phyloP scores from a whole-genome alignment of 2,113 vertebrate species.

The Jacana jacana region DNA sequence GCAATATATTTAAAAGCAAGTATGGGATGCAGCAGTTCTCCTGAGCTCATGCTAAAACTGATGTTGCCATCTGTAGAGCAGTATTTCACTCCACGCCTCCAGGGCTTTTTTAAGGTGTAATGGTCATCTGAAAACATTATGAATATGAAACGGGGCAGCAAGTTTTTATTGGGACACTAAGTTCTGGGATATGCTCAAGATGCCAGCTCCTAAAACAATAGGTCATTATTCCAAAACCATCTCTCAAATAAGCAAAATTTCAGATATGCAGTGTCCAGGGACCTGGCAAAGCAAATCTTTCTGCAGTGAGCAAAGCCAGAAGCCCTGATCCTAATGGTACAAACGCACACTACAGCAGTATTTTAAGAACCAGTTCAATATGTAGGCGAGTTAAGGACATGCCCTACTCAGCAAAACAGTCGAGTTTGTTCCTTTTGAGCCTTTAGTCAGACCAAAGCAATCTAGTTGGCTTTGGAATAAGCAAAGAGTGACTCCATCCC shows the following conservation, averaged over 20 bases:
- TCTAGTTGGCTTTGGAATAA: not conserved
- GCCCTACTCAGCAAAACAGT: not conserved
- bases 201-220: not conserved
- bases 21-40: not conserved
- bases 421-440: not conserved
- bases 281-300: not conserved
- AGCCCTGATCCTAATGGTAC: not conserved
- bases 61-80: not conserved
- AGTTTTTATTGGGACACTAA: not conserved
- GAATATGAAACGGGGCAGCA: not conserved
- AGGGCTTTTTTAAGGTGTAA: not conserved
- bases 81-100: not conserved
- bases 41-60: not conserved
- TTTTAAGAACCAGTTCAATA: not conserved
- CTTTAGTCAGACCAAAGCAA: not conserved
- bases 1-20: not conserved
- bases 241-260: not conserved
- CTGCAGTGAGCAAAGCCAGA: not conserved
- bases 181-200: not conserved
- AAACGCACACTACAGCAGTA: not conserved
- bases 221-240: not conserved
- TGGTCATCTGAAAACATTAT: not conserved
- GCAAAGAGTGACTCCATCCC: not conserved
- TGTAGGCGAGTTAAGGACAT: not conserved
- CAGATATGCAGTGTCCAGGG: no score